Evolutionary conservation across 2,113 vertebrate species (phyloP).

Genomic region (Glaucomys volans): DNA sequence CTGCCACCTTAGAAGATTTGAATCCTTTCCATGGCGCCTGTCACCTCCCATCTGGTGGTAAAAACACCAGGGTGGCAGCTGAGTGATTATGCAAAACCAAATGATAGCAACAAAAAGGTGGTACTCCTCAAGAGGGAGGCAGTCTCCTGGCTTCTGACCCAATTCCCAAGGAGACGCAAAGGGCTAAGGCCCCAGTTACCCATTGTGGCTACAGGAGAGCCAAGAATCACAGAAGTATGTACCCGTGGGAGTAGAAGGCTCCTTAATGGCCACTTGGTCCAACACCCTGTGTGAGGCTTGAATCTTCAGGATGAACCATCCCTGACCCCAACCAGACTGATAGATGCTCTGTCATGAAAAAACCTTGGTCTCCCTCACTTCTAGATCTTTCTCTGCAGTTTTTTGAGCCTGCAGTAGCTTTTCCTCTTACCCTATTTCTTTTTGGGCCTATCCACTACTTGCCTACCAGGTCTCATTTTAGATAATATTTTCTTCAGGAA

Average conservation of each 20-base stretch:
- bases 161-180: background rate
- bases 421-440: background rate
- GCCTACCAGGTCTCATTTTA: background rate
- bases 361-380: background rate
- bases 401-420: background rate
- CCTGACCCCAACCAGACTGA: background rate
- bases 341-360: background rate
- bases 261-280: background rate
- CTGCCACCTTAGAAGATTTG: conserved; percentile 48
- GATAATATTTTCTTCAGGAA: background rate
- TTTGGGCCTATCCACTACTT: background rate
- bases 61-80: background rate
- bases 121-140: background rate
- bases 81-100: conserved; percentile 36
- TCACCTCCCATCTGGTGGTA: conserved; percentile 36
- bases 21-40: conserved; percentile 59
- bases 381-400: background rate
- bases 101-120: background rate
- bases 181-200: background rate
- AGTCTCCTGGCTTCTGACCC: background rate
- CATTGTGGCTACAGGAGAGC: background rate
- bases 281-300: background rate
- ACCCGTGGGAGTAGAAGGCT: background rate
- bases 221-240: background rate
- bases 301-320: background rate